Evolutionary conservation across 2,888 invertebrate species (phyloP), one percentile per base, ranked within the genome.

Genomic region (Matsumyia berberina): DNA sequence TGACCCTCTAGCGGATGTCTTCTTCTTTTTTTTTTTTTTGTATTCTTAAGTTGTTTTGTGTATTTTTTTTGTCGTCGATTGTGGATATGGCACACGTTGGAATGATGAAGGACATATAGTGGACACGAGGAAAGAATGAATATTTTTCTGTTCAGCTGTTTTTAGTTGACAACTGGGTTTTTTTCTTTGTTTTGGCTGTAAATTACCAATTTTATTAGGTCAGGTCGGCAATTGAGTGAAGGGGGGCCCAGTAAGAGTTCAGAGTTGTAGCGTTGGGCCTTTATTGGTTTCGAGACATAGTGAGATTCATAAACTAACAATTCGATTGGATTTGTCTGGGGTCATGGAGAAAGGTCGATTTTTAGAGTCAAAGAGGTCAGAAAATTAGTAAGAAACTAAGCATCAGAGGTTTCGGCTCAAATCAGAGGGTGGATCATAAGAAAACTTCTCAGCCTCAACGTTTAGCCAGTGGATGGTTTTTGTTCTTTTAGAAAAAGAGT

Each of bases 1-100:
- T 83, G 83, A 83, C 83, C 83, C 78, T 24, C 24, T 79, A 83
- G 79, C 79, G 73, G 83, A 83, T 79, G 78, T 79, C 35, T 73
- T 74, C 69, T 69, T 62, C 8, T 46, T 53, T 39, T 42, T 55
- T 53, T 39, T 81, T 42, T 69, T 53, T 5, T 37, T 57, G 2
- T 17, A 33, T 15, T n/a, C 49, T 64, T 31, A 17, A 17, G 5
- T 58, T 29, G 24, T 17, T 49, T 60, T 42, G 12, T 77, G 67
- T 69, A 15, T 31, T 67, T 33, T 55, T 62, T 73, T 11, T 39
- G 12, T 57, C 29, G 7, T 9, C 5, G 17, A 17, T 60, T 12
- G 3, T 64, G 58, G 67, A 76, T 73, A 73, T 72, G 83, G 83
- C 83, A 83, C 83, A 74, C 69, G 76, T 64, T 76, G 58, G 44